Conservation (phyloP, 2,113 vertebrate genomes). For the Oryzias celebensis region DNA sequence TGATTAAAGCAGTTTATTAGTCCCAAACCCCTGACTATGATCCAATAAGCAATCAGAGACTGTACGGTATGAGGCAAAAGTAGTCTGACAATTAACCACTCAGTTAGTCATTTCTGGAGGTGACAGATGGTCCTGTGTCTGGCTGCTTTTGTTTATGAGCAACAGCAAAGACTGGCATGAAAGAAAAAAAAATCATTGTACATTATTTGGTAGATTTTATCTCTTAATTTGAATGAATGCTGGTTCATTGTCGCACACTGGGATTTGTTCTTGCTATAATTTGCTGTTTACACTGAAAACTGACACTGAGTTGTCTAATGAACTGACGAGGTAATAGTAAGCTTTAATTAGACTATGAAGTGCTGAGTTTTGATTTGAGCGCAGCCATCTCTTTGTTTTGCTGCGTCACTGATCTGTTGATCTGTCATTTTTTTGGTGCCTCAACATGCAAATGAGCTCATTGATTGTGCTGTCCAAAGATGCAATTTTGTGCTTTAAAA, state of each 20-base stretch:
- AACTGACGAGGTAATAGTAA: too few species aligned
- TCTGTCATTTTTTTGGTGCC: constrained; percentile 28
- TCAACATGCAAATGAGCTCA: constrained; percentile 36
- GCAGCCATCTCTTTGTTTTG: constrained; percentile 22
- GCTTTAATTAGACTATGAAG: constrained; percentile 23
- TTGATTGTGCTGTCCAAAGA: constrained; percentile 24
- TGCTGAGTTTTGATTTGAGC: constrained; percentile 12
- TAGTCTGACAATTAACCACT: constrained; percentile 40
- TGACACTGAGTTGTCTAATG: too few species aligned
- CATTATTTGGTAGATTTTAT: background rate
- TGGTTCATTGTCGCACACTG: background rate
- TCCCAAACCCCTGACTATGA: constrained; percentile 24
- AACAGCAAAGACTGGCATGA: background rate
- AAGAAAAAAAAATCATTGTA: background rate
- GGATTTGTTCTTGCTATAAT: background rate
- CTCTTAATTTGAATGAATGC: constrained; percentile 1
- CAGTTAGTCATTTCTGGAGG: background rate
- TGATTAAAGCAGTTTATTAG: constrained; percentile 55
- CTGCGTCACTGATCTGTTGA: constrained; percentile 13
- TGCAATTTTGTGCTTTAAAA: constrained; percentile 24
- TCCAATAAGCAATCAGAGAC: constrained; percentile 39
- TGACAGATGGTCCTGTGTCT: background rate
- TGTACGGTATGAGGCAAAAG: constrained; percentile 21
- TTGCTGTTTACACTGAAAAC: constrained; percentile 2
- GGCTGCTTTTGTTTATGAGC: background rate